A percentile compares a stretch with the other conserved stretches of the same genome.
These are phyloP conservation scores for Leucophenga varia DNA, from an alignment of 1,140 invertebrate genomes.

Conservation along the genomic window DNA sequence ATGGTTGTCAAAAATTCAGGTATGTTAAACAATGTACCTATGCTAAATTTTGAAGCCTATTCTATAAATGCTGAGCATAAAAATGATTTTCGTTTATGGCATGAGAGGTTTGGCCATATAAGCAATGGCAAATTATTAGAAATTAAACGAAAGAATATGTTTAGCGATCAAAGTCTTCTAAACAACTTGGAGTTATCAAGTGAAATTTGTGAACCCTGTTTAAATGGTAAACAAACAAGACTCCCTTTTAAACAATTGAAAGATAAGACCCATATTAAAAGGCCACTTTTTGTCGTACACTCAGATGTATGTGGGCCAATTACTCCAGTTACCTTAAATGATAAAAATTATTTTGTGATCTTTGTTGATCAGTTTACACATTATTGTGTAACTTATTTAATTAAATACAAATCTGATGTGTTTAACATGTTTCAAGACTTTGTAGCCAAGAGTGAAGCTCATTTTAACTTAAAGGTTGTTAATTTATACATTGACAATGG, in stretches of 20 bases:
- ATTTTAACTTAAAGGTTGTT: too few species aligned
- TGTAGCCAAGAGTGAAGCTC: too few species aligned
- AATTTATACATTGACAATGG: too few species aligned
- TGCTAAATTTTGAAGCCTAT: slow-evolving; percentile 5
- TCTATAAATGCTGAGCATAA: slow-evolving; percentile 1
- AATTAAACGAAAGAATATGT: slow-evolving; percentile 3
- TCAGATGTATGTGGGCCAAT: too few species aligned
- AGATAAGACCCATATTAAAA: too few species aligned
- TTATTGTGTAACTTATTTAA: slow-evolving; percentile 13
- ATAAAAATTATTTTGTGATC: slow-evolving; percentile 3
- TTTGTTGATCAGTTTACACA: slow-evolving; percentile 8
- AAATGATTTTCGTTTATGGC: slow-evolving; percentile 13
- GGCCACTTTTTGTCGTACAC: too few species aligned
- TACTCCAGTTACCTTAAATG: slow-evolving; percentile 4
- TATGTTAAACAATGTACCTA: slow-evolving; percentile 13
- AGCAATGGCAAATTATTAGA: slow-evolving; percentile 7
- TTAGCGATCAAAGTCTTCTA: too few species aligned
- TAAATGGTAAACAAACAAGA: too few species aligned
- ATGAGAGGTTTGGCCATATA: slow-evolving; percentile 2
- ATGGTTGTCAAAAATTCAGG: slow-evolving; percentile 10
- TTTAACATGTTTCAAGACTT: slow-evolving; percentile 12
- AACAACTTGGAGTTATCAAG: too few species aligned
- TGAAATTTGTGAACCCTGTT: too few species aligned
- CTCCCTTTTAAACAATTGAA: too few species aligned
- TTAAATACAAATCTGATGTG: slow-evolving; percentile 11